Percentiles rank a stretch among this genome's conserved stretches.
Conservation (phyloP, 2,797 vertebrate species). For the Sebastes ruberrimus region DNA sequence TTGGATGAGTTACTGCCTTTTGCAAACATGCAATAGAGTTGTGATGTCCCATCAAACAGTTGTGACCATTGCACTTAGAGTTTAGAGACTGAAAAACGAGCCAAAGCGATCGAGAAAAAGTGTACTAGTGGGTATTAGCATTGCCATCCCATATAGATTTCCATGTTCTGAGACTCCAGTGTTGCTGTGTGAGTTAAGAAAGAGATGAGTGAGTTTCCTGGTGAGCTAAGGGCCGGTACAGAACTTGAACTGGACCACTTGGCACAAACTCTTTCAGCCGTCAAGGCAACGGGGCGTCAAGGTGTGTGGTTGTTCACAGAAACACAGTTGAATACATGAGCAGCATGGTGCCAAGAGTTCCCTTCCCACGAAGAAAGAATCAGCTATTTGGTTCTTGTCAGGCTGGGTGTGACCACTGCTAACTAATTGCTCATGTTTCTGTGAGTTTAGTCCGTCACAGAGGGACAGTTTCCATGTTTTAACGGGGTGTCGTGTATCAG, state of each 20-base stretch:
- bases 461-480: not conserved
- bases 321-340: not conserved
- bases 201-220: not conserved
- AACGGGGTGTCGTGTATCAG: not conserved
- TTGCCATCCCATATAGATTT: not conserved
- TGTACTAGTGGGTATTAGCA: not conserved
- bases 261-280: not conserved
- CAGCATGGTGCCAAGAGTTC: not conserved
- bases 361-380: not conserved
- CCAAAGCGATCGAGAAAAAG: too few relatives aligned
- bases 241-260: not conserved
- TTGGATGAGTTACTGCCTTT: too few relatives aligned
- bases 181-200: not conserved
- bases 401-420: not conserved
- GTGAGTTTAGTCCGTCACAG: not conserved
- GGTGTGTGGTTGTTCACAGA: not conserved
- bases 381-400: not conserved
- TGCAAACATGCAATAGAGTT: too few relatives aligned
- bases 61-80: too few relatives aligned
- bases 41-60: too few relatives aligned
- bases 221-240: not conserved
- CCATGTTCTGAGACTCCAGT: not conserved
- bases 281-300: not conserved
- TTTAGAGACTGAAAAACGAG: too few relatives aligned
- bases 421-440: not conserved